Conservation (phyloP, 2,113 vertebrate species). For the Actenoides lindsayi region DNA sequence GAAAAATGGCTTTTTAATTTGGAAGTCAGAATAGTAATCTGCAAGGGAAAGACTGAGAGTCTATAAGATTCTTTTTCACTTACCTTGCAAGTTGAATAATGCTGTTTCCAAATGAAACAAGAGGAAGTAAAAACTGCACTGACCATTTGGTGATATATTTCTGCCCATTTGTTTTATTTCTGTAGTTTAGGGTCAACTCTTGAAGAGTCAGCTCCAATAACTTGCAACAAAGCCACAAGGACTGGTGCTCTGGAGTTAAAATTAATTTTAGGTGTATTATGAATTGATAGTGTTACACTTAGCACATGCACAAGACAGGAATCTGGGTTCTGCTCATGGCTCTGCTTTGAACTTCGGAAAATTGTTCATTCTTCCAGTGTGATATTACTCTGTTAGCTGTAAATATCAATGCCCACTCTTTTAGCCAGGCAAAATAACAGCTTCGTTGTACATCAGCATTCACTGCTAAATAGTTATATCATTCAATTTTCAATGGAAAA, state of each 20-base stretch:
- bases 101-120: constrained; percentile 3
- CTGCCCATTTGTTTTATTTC: background rate
- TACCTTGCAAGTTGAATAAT: background rate
- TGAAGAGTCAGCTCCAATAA: background rate
- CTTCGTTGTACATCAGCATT: background rate
- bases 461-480: background rate
- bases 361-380: background rate
- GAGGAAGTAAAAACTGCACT: background rate
- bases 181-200: background rate
- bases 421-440: background rate
- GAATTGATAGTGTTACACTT: background rate
- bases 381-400: background rate
- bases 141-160: background rate
- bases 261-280: background rate
- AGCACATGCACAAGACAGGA: background rate
- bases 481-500: background rate
- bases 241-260: background rate
- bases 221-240: background rate
- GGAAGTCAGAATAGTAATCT: constrained; percentile 11
- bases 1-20: constrained; percentile 23
- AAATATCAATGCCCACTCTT: background rate
- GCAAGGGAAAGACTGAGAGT: background rate
- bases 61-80: background rate
- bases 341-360: background rate
- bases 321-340: background rate